Base-by-base conservation (phyloP, 2,113 vertebrate genomes). In the Atherinomorus stipes region DNA sequence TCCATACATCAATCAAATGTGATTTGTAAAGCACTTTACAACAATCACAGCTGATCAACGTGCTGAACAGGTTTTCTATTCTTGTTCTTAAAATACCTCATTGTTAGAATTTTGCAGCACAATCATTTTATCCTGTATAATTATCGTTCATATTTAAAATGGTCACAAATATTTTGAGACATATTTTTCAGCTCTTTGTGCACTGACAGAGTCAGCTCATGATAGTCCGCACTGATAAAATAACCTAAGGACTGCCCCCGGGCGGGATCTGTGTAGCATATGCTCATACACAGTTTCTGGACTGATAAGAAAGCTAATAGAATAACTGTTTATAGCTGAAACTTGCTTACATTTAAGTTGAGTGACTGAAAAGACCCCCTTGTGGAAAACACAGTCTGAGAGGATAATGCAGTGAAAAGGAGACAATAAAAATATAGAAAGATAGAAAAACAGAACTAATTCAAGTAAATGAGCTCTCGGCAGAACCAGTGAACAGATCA, bases 241-340 rank as follows among this genome's bases (percentile, higher is more conserved):
- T 42, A 76, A 74, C 64, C 68, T 25, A 70, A 81, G 42, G 71
- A 83, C 50, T 71, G 66, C 59, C 65, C 34, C 53, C 26, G 26
- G 71, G 64, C 58, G 64, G 58, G 51, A 70, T 60, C 51, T 59
- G 56, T 50, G 31, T 50, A 22, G 37, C 60, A 79, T 74, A 60
- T 50, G 51, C 63, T 61, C 60, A 61, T 26, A 54, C 22, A 21
- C 57, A 79, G 11, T 26, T 64, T 72, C 26, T 45, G 22, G 6
- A 53, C 54, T 9, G 12, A 82, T 63, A 40, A 74, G 31, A 25
- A 85, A 69, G 52, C 21, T 49, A 65, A 51, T 25, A 19, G 28
- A 62, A 76, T n/a, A 76, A 50, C 22, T 65, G 47, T 58, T 1
- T 1, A 49, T 28, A 42, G 21, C 23, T 42, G 22, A 57, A n/a